These are phyloP conservation scores for Cistogaster globosa DNA, from an alignment of 2,888 invertebrate species.

Conservation along the genomic window DNA sequence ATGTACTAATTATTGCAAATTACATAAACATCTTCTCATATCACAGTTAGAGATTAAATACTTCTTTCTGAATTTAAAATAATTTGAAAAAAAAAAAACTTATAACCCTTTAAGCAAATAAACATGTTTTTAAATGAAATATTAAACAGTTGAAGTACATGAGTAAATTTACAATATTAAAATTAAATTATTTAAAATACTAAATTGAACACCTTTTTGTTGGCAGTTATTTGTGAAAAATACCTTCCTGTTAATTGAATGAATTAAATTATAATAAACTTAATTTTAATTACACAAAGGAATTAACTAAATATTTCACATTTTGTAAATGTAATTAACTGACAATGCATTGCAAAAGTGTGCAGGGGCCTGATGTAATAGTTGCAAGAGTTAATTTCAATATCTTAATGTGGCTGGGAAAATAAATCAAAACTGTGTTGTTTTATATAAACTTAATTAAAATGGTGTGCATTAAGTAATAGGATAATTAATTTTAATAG, in stretches of 20 bases:
- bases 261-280: constrained; percentile 14
- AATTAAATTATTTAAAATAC: constrained; percentile 14
- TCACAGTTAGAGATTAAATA: neutral
- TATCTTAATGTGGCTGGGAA: neutral
- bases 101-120: neutral
- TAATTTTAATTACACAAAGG: constrained; percentile 38
- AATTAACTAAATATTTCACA: constrained; percentile 36
- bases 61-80: no score
- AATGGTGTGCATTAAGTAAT: no score
- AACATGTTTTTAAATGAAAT: no score
- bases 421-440: neutral
- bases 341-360: neutral
- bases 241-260: constrained; percentile 26
- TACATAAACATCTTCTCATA: neutral
- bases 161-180: neutral
- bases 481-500: no score
- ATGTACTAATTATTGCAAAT: no score
- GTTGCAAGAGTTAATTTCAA: constrained; percentile 22
- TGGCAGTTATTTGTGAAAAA: neutral
- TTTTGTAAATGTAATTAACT: constrained; percentile 37
- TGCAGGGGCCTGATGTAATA: neutral
- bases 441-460: neutral
- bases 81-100: no score
- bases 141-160: no score
- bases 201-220: neutral